Evolutionary conservation across 2,113 vertebrate species (phyloP).

Genomic region (Peromyscus californicus): DNA sequence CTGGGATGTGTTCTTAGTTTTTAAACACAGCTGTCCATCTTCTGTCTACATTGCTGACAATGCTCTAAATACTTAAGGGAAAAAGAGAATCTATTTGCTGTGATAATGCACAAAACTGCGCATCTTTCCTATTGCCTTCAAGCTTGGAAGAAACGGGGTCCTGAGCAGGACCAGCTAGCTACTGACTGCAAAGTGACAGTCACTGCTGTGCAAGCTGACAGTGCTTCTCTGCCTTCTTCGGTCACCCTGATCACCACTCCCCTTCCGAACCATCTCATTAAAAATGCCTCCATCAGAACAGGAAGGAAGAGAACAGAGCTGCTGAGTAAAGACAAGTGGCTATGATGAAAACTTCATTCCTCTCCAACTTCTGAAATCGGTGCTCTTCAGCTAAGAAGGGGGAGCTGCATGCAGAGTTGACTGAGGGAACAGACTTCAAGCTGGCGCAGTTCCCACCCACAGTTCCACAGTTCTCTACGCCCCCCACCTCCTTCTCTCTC

Average conservation of each 20-base stretch:
- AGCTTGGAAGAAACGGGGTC: slow-evolving; percentile 85
- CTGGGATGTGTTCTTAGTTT: slow-evolving; percentile 83
- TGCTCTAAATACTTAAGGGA: slow-evolving; percentile 87
- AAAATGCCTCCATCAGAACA: slow-evolving; percentile 57
- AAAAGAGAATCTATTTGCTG: slow-evolving; percentile 78
- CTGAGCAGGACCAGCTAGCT: slow-evolving; percentile 80
- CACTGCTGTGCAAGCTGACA: slow-evolving; percentile 68
- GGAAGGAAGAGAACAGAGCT: slow-evolving; percentile 53
- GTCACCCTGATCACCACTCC: slow-evolving; percentile 29
- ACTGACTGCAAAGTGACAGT: slow-evolving; percentile 83
- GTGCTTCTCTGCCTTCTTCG: slow-evolving; percentile 16
- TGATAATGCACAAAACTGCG: slow-evolving; percentile 69
- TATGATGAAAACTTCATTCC: slow-evolving; percentile 70
- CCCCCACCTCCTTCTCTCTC: rapidly evolving
- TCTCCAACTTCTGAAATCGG: slow-evolving; percentile 44
- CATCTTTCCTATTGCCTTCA: slow-evolving; percentile 84
- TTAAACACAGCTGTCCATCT: slow-evolving; percentile 88
- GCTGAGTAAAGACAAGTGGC: slow-evolving; percentile 52
- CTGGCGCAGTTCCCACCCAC: slow-evolving; percentile 61
- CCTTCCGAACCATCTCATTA: slow-evolving; percentile 75
- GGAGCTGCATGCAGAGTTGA: slow-evolving; percentile 18
- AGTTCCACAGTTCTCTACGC: not conserved
- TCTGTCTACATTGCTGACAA: slow-evolving; percentile 79
- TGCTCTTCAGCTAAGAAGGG: slow-evolving; percentile 60
- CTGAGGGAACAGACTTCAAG: slow-evolving; percentile 59